phyloP scores from a whole-genome alignment of 2,113 vertebrate genomes.

The Gulo gulo region DNA sequence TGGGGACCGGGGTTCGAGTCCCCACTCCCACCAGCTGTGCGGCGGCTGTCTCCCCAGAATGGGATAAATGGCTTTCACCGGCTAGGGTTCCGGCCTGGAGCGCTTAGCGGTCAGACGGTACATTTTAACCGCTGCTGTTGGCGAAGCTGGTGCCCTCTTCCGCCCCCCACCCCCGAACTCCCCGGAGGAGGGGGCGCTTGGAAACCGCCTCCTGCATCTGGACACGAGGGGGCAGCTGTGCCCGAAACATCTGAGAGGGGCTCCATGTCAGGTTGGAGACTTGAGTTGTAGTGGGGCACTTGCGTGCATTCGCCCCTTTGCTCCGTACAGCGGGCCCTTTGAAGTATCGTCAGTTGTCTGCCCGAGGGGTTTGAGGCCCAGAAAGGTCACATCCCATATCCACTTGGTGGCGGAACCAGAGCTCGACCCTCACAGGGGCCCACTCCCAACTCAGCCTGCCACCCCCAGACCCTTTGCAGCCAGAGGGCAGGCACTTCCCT shows the following conservation, averaged over 20 bases:
- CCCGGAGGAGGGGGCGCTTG: too few species aligned
- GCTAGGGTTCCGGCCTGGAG: neutral
- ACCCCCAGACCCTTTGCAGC: neutral
- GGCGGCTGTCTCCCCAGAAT: neutral
- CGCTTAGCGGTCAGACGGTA: rapidly evolving
- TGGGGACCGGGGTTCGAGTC: neutral
- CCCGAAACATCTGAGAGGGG: too few species aligned
- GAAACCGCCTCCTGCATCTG: neutral
- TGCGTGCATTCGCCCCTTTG: neutral
- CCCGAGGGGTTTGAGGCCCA: neutral
- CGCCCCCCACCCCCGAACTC: neutral
- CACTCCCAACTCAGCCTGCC: neutral
- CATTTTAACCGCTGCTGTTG: rapidly evolving
- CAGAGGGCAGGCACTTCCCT: neutral
- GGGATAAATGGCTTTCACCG: neutral
- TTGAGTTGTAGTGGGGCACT: neutral
- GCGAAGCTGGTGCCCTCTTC: neutral
- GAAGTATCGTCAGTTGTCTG: neutral
- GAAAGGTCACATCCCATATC: neutral
- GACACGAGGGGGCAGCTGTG: neutral
- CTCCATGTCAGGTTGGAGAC: neutral
- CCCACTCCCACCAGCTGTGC: neutral
- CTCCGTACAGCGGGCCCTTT: rapidly evolving
- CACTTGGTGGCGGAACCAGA: neutral
- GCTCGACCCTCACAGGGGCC: neutral